Conservation (phyloP, 2,797 vertebrate genomes). For the Nannoperca obscura region DNA sequence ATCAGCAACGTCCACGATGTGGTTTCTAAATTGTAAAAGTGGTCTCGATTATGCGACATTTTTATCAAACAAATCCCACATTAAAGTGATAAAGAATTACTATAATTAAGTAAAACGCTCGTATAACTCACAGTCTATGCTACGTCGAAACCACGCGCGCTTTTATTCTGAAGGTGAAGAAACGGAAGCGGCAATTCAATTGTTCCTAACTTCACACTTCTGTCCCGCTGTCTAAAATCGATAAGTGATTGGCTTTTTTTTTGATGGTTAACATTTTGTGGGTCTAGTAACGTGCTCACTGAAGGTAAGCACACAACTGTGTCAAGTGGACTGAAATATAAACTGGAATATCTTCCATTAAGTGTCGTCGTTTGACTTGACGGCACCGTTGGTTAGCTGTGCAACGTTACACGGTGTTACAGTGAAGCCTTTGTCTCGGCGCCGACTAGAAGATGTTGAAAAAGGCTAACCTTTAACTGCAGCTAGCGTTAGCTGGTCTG, state of each 20-base stretch:
- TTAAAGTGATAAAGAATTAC: fast-evolving
- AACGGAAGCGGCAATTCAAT: constrained; percentile 32
- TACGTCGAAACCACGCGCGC: fast-evolving
- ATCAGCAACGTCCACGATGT: not conserved
- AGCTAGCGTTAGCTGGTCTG: constrained; percentile 59
- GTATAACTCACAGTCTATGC: not conserved
- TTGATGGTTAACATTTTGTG: constrained; percentile 60
- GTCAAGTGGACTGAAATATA: not conserved
- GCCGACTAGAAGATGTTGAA: constrained; percentile 46
- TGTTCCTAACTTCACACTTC: constrained; percentile 41
- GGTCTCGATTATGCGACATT: fast-evolving
- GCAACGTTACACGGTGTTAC: constrained; percentile 43
- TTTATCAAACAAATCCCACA: fast-evolving
- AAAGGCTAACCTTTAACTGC: constrained; percentile 55
- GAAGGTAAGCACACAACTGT: constrained; percentile 70
- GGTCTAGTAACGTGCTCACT: constrained; percentile 42
- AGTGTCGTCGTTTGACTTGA: constrained; percentile 26
- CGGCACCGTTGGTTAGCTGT: constrained; percentile 9
- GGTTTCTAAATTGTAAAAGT: not conserved
- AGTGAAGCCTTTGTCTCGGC: constrained; percentile 76
- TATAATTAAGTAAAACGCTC: fast-evolving
- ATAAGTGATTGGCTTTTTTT: constrained; percentile 79
- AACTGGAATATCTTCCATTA: not conserved
- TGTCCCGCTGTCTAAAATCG: constrained; percentile 68
- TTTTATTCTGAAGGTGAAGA: constrained; percentile 68